Percentiles rank a stretch among this genome's conserved stretches.
Conservation (phyloP, 2,888 invertebrate species). For the Lottia gigantea region DNA sequence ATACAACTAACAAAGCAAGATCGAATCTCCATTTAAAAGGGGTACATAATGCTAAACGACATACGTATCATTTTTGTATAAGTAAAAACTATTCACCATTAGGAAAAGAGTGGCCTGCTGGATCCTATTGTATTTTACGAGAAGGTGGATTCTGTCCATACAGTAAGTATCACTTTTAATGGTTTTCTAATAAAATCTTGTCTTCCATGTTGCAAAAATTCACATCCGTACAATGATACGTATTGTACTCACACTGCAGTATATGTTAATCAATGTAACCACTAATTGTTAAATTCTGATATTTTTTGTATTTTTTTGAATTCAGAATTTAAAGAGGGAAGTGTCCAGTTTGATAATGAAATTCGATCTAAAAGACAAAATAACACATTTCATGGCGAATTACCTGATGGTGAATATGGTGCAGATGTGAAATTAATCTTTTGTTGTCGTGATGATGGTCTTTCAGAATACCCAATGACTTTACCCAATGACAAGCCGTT, state of each 20-base stretch:
- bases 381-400: slow-evolving; percentile 11
- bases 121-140: slow-evolving; percentile 1
- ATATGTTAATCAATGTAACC: no score
- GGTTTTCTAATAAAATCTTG: no score
- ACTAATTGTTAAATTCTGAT: no score
- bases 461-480: background rate
- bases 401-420: slow-evolving; percentile 1
- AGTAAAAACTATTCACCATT: slow-evolving; percentile 6
- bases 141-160: background rate
- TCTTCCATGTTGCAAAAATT: no score
- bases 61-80: background rate
- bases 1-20: background rate
- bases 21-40: background rate
- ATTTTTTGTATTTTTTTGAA: background rate
- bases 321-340: background rate
- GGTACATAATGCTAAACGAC: background rate
- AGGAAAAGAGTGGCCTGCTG: background rate
- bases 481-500: slow-evolving; percentile 1
- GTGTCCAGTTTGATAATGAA: slow-evolving; percentile 3
- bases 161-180: background rate
- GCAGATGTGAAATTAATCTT: background rate
- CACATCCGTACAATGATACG: no score
- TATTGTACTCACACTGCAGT: no score
- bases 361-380: slow-evolving; percentile 16
- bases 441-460: slow-evolving; percentile 5